These are phyloP conservation scores for Barypeithes pellucidus DNA, from an alignment of 2,888 invertebrate species.

Conservation along the genomic window DNA sequence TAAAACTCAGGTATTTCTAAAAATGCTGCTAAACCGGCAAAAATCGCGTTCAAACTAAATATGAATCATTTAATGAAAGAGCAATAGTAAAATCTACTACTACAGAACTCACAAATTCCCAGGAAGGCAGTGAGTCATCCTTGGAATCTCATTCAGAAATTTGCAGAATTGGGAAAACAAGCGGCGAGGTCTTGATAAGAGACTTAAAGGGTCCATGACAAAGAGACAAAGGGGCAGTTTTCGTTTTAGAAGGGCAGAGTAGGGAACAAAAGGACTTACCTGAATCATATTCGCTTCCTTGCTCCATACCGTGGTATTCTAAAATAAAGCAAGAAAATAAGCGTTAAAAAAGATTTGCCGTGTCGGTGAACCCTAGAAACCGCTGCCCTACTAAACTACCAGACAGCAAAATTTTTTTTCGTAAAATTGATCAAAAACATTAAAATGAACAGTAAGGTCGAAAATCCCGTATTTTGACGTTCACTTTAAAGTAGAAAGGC, in stretches of 20 bases:
- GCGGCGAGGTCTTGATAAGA: slow-evolving; percentile 22
- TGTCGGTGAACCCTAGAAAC: slow-evolving; percentile 15
- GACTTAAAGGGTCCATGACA: neutral
- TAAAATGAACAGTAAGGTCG: slow-evolving; percentile 58
- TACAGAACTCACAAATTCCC: slow-evolving; percentile 58
- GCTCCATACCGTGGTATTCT: slow-evolving; percentile 90
- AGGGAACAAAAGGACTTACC: slow-evolving; percentile 71
- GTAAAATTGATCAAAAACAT: slow-evolving; percentile 62
- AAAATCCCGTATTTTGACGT: slow-evolving; percentile 61
- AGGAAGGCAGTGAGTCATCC: slow-evolving; percentile 63
- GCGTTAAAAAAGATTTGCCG: slow-evolving; percentile 18
- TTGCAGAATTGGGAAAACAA: slow-evolving; percentile 35
- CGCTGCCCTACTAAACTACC: slow-evolving; percentile 29
- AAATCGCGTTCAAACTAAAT: slow-evolving; percentile 58
- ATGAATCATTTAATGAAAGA: slow-evolving; percentile 62
- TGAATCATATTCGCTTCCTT: slow-evolving; percentile 87
- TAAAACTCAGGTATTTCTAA: slow-evolving; percentile 50
- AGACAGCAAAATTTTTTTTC: slow-evolving; percentile 46
- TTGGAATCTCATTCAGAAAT: slow-evolving; percentile 63
- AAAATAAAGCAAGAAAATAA: slow-evolving; percentile 65
- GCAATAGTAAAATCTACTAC: slow-evolving; percentile 64
- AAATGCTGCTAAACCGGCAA: slow-evolving; percentile 57
- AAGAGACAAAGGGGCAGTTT: slow-evolving; percentile 46
- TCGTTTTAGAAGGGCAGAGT: slow-evolving; percentile 19
- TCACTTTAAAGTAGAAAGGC: slow-evolving; percentile 61